phyloP scores from a whole-genome alignment of 2,888 invertebrate species.

The Esperia sulphurella region DNA sequence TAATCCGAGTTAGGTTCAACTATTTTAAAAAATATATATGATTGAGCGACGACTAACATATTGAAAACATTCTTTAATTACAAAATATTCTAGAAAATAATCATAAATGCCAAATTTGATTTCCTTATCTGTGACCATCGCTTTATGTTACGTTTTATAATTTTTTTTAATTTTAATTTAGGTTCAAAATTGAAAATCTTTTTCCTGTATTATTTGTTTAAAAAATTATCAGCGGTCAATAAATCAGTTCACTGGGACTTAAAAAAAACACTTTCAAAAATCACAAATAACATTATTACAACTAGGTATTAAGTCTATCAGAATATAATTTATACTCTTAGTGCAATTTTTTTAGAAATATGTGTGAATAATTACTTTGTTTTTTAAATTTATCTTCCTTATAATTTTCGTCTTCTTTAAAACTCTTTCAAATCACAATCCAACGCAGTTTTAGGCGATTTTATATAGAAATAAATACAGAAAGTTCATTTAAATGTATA shows the following conservation, averaged over 20 bases:
- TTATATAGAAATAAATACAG: constrained; percentile 5
- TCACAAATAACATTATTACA: constrained; percentile 20
- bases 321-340: constrained; percentile 36
- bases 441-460: constrained; percentile 54
- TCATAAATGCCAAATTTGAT: too few relatives aligned
- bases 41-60: background rate
- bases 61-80: background rate
- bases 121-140: too few relatives aligned
- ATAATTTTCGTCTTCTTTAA: constrained; percentile 47
- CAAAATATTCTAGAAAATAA: too few relatives aligned
- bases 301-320: constrained; percentile 29
- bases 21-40: background rate
- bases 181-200: too few relatives aligned
- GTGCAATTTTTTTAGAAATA: constrained; percentile 64
- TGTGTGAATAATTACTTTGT: constrained; percentile 51
- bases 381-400: constrained; percentile 46
- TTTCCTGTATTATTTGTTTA: too few relatives aligned
- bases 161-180: too few relatives aligned
- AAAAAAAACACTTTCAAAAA: constrained; percentile 20
- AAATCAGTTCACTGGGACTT: background rate
- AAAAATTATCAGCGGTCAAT: background rate
- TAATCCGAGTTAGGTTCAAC: background rate
- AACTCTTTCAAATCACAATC: constrained; percentile 65
- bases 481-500: background rate
- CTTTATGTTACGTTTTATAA: too few relatives aligned